Evolutionary conservation across 1,140 invertebrate species (phyloP), one percentile per base, ranked within the genome.

Genomic region (Cyrtorhinus lividipennis): DNA sequence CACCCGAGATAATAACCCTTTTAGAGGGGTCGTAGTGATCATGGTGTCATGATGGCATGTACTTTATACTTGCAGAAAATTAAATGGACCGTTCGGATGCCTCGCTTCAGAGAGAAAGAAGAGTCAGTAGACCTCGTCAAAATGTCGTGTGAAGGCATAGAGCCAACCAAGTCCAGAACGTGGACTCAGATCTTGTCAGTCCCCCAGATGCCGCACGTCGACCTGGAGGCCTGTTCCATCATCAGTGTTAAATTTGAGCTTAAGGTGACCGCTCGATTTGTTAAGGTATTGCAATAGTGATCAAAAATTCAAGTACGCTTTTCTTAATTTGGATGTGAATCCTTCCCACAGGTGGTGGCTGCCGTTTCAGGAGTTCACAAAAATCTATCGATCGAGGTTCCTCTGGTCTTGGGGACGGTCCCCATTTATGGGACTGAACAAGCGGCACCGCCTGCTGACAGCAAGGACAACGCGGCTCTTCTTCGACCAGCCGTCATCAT

Each of bases 221-320:
- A 85, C 72, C 69, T 87, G 1, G 70, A 76, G 1, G 75, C 79
- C 65, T 86, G 84, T 67, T 74, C 76, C 1, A 79, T 82, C 61
- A 87, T 87, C 61, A 77, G 82, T 66, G 68, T 86, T 24, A 74
- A 80, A 57, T 85, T 85, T 71, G 72, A 77, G 38, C 71, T 87
- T 30, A 77, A 81, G 70, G 78, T 86, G 15, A n/a, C n/a, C n/a
- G n/a, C n/a, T n/a, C n/a, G n/a, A n/a, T n/a, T n/a, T n/a, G n/a
- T n/a, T n/a, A n/a, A n/a, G n/a, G n/a, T n/a, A n/a, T n/a, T n/a
- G n/a, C n/a, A n/a, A n/a, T n/a, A n/a, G n/a, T n/a, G n/a, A n/a
- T n/a, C n/a, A n/a, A n/a, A n/a, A n/a, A n/a, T n/a, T n/a, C n/a
- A n/a, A n/a, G n/a, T n/a, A n/a, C n/a, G n/a, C n/a, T n/a, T n/a